Conservation (phyloP, 2,113 vertebrate species). For the Malaclemys terrapin region DNA sequence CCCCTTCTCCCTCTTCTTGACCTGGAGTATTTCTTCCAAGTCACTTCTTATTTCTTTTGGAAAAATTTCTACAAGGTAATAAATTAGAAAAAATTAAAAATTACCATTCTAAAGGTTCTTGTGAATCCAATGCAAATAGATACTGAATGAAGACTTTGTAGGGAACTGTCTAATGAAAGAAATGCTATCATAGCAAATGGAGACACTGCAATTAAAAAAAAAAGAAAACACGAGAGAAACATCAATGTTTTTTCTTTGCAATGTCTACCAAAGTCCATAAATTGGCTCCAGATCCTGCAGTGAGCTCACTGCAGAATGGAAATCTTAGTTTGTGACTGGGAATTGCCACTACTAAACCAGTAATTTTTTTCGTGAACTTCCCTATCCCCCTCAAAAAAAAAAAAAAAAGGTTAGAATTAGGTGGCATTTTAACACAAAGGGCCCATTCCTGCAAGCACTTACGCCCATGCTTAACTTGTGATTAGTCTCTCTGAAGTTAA, state of each 20-base stretch:
- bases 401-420: accelerated
- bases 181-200: constrained; percentile 96
- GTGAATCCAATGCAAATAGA: constrained; percentile 93
- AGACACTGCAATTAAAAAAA: constrained; percentile 86
- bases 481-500: background rate
- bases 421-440: background rate
- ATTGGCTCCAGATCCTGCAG: background rate
- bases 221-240: background rate
- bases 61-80: background rate
- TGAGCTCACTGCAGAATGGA: constrained; percentile 1
- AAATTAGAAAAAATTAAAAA: constrained; percentile 33
- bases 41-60: background rate
- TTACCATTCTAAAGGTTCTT: constrained; percentile 96
- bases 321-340: background rate
- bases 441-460: background rate
- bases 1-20: background rate
- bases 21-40: constrained; percentile 33
- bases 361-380: background rate
- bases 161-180: constrained; percentile 90
- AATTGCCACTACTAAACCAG: background rate
- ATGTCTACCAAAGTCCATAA: background rate
- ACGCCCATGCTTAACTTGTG: accelerated
- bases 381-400: background rate
- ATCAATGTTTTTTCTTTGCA: constrained; percentile 15
- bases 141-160: constrained; percentile 85